Evolutionary conservation across 2,113 vertebrate species (phyloP).

Genomic region (Rhinoderma darwinii): DNA sequence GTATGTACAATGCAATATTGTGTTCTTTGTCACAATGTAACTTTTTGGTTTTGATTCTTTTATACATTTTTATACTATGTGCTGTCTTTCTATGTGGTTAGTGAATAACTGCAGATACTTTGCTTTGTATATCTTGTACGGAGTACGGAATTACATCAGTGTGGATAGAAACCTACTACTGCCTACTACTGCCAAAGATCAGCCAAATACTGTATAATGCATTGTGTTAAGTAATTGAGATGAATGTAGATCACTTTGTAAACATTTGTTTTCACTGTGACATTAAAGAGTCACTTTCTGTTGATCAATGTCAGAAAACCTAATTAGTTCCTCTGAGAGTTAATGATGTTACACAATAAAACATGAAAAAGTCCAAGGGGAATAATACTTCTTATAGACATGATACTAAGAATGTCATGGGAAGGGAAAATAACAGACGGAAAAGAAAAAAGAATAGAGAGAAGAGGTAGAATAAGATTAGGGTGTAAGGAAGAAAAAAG

Average conservation of each 20-base stretch:
- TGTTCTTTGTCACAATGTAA: no score
- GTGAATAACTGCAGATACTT: no score
- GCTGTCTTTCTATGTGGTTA: no score
- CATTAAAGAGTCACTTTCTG: neutral
- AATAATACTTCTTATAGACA: neutral
- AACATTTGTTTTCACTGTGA: neutral
- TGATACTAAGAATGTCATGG: neutral
- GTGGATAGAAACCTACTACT: no score
- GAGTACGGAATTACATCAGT: no score
- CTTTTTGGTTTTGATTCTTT: no score
- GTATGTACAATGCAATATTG: no score
- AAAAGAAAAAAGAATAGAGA: neutral
- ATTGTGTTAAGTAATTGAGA: neutral
- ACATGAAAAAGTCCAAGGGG: neutral
- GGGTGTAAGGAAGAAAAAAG: no score
- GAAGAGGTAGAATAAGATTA: neutral
- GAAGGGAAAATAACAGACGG: neutral
- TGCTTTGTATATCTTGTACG: no score
- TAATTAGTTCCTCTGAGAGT: neutral
- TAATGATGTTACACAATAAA: neutral
- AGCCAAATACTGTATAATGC: no score
- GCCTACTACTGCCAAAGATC: no score
- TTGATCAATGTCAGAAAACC: neutral
- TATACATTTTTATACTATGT: no score
- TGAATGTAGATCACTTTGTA: neutral